These are phyloP conservation scores for Margaritifera margaritifera DNA, from an alignment of 2,888 invertebrate genomes.

Conservation along the genomic window DNA sequence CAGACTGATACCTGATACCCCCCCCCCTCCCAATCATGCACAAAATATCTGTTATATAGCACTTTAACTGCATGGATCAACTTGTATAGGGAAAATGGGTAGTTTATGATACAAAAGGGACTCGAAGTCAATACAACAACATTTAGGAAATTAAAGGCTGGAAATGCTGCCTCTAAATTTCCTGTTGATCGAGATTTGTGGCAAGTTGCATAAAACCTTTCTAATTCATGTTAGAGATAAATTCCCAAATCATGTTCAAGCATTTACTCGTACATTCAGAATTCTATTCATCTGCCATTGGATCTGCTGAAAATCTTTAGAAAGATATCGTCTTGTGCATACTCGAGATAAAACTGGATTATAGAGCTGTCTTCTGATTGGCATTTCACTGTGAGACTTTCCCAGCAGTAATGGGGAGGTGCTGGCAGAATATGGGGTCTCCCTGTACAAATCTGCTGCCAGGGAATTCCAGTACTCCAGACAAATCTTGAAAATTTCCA, in stretches of 20 bases:
- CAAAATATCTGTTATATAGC: no score
- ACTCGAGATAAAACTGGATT: conserved; percentile 73
- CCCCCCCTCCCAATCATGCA: no score
- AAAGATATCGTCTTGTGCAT: conserved; percentile 2
- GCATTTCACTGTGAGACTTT: conserved; percentile 64
- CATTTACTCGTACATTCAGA: neutral
- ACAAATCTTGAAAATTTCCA: conserved; percentile 99
- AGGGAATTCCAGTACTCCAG: conserved; percentile 98
- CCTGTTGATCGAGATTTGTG: no score
- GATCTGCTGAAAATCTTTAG: neutral
- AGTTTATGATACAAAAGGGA: no score
- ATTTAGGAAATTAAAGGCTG: no score
- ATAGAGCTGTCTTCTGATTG: conserved; percentile 71
- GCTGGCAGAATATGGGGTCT: conserved; percentile 81
- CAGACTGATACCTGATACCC: no score
- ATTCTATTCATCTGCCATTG: neutral
- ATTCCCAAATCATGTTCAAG: neutral
- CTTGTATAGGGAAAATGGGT: no score
- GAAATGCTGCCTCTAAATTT: no score
- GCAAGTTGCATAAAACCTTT: neutral
- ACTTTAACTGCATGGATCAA: no score
- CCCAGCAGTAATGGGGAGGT: conserved; percentile 68
- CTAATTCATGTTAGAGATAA: neutral
- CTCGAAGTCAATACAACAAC: no score
- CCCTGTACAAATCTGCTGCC: conserved; percentile 92